These are phyloP conservation scores for Eupsittula cactorum DNA, from an alignment of 2,113 vertebrate genomes.

Conservation along the genomic window DNA sequence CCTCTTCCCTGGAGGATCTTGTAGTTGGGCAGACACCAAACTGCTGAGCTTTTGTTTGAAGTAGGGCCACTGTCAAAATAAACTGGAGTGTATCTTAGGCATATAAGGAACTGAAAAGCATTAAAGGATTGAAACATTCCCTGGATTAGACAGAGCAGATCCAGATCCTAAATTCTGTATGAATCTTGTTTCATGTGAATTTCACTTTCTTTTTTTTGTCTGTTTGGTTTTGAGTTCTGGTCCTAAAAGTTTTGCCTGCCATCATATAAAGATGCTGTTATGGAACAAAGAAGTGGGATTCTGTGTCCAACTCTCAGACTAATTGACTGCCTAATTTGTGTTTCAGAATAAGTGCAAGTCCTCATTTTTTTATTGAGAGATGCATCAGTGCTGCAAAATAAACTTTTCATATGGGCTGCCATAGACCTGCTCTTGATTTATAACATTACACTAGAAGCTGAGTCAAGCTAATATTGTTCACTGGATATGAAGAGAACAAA, in stretches of 20 bases:
- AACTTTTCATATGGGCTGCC: neutral
- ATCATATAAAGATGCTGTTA: neutral
- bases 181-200: neutral
- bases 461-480: slow-evolving; percentile 1
- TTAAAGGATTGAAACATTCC: neutral
- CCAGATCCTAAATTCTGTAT: neutral
- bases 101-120: neutral
- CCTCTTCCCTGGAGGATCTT: fast-evolving
- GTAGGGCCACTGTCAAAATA: neutral
- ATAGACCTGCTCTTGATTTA: slow-evolving; percentile 14
- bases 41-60: neutral
- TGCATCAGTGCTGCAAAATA: neutral
- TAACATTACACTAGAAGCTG: neutral
- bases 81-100: neutral
- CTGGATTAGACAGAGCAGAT: neutral
- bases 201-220: neutral
- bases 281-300: neutral
- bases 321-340: neutral
- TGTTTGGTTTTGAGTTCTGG: neutral
- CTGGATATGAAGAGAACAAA: neutral
- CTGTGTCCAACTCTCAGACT: neutral
- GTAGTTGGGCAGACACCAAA: neutral
- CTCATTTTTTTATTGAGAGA: neutral
- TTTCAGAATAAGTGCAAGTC: neutral
- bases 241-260: neutral